These are phyloP conservation scores for Octomys mimax DNA, from an alignment of 2,797 vertebrate genomes.

Conservation along the genomic window DNA sequence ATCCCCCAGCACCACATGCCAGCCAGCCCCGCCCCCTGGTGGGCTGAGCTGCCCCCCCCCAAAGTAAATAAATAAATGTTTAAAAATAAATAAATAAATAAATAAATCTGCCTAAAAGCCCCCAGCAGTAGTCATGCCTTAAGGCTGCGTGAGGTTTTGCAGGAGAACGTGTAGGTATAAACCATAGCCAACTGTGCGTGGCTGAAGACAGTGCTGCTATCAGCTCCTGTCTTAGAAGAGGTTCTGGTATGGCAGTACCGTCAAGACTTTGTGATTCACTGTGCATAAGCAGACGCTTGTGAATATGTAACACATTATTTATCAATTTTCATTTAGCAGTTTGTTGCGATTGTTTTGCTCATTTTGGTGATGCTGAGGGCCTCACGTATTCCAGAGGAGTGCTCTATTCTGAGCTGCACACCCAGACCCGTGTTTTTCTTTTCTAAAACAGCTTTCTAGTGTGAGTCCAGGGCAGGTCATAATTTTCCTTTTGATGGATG, in stretches of 20 bases:
- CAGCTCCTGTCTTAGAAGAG: not conserved
- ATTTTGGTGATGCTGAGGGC: not conserved
- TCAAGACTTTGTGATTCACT: not conserved
- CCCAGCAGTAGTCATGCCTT: not conserved
- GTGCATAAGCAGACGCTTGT: slow-evolving; percentile 89
- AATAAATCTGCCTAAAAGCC: too few species aligned
- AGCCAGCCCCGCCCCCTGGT: too few species aligned
- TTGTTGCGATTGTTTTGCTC: not conserved
- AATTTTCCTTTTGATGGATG: slow-evolving; percentile 37
- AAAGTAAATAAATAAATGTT: too few species aligned
- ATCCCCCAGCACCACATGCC: too few species aligned
- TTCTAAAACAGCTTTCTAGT: slow-evolving; percentile 29
- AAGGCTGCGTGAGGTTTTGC: not conserved
- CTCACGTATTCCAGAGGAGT: not conserved
- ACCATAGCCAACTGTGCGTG: not conserved
- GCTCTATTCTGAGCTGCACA: not conserved
- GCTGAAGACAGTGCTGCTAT: not conserved
- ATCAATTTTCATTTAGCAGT: slow-evolving; percentile 27
- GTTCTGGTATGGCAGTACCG: not conserved
- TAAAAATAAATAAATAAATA: too few species aligned
- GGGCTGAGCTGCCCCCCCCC: too few species aligned
- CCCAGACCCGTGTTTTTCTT: not conserved
- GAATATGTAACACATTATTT: not conserved
- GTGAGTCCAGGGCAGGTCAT: not conserved
- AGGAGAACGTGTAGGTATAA: not conserved